Conservation (phyloP, 1,140 invertebrate genomes). For the Drosophila obscura region DNA sequence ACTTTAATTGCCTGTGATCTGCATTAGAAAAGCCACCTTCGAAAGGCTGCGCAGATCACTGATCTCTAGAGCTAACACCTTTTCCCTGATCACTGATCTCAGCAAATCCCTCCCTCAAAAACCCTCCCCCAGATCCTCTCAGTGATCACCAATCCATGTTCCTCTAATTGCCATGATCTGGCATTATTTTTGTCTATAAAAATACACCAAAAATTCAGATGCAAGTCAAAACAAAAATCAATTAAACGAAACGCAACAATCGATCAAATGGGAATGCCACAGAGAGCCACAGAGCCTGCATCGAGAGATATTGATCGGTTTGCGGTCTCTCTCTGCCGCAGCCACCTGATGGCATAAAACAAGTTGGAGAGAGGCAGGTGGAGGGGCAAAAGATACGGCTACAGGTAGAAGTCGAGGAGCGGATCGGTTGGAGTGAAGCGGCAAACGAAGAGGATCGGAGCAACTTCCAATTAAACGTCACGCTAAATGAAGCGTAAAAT, state of each 20-base stretch:
- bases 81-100: no score
- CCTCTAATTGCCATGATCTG: constrained; percentile 63
- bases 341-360: constrained; percentile 29
- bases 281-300: constrained; percentile 22
- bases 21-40: no score
- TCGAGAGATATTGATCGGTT: constrained; percentile 5
- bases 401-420: no score
- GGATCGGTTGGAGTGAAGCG: neutral
- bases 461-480: constrained; percentile 81
- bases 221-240: constrained; percentile 75
- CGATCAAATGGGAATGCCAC: constrained; percentile 54
- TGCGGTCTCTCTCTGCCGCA: neutral
- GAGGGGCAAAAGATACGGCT: no score
- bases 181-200: constrained; percentile 29
- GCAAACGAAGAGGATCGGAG: constrained; percentile 34
- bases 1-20: no score
- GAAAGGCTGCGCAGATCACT: neutral
- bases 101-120: no score
- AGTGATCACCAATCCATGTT: constrained; percentile 49
- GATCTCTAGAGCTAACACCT: constrained; percentile 27
- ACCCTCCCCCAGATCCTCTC: no score
- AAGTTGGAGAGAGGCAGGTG: neutral
- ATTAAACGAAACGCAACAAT: constrained; percentile 69
- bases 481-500: constrained; percentile 83
- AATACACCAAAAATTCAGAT: constrained; percentile 37